A percentile compares a stretch with the other conserved stretches of the same genome.
Evolutionary conservation across 2,797 vertebrate species (phyloP).

Genomic region (Syndactyla subalaris): DNA sequence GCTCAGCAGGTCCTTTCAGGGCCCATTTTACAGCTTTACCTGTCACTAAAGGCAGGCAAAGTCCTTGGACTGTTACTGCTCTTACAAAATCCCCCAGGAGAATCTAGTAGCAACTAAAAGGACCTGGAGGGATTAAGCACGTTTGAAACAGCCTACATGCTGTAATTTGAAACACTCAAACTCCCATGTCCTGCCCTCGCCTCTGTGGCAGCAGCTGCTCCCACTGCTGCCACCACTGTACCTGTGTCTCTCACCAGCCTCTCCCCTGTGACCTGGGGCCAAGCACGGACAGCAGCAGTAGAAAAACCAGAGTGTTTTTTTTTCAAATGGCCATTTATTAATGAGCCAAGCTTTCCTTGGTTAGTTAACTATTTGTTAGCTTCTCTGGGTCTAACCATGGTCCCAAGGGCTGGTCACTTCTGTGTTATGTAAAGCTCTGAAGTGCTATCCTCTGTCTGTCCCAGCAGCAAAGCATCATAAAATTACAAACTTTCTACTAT

Average conservation of each 20-base stretch:
- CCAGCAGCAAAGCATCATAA: background rate
- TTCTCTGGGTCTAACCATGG: background rate
- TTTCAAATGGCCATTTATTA: background rate
- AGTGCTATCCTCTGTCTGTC: background rate
- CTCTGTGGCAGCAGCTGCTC: background rate
- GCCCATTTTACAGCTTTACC: background rate
- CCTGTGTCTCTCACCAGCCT: background rate
- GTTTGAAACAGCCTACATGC: background rate
- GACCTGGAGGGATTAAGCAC: background rate
- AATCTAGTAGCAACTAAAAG: background rate
- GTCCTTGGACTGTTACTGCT: background rate
- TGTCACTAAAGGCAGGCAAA: background rate
- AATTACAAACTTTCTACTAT: background rate
- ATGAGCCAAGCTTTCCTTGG: background rate
- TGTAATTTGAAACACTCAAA: background rate
- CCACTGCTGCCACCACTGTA: rapidly evolving
- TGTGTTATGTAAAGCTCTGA: background rate
- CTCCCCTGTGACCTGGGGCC: rapidly evolving
- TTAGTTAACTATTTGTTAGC: background rate
- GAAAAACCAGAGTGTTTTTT: rapidly evolving
- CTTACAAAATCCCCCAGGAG: background rate
- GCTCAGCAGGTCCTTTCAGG: background rate
- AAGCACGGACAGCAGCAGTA: rapidly evolving
- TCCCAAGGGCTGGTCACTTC: background rate
- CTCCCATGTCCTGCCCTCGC: background rate